Conservation (phyloP, 2,113 vertebrate species). For the Halcyon senegalensis region DNA sequence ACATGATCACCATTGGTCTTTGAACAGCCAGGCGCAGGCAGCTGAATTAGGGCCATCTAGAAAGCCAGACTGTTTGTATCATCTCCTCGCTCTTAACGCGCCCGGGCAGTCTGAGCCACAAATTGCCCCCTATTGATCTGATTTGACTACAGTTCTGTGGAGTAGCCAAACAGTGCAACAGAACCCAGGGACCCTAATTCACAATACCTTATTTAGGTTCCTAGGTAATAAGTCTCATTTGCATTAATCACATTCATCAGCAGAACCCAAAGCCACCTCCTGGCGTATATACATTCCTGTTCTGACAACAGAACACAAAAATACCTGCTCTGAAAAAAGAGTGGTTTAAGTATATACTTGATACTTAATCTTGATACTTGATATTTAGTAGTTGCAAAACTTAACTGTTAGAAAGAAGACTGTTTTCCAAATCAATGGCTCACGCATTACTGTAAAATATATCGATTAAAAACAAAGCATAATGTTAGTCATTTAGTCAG, state of each 20-base stretch:
- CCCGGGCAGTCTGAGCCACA: background rate
- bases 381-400: constrained; percentile 59
- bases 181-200: background rate
- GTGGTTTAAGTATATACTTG: constrained; percentile 39
- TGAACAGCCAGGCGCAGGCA: background rate
- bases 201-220: background rate
- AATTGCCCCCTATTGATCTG: constrained; percentile 30
- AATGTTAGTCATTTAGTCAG: constrained; percentile 91
- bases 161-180: background rate
- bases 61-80: background rate
- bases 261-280: fast-evolving
- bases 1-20: background rate
- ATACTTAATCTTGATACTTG: constrained; percentile 55
- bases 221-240: constrained; percentile 9
- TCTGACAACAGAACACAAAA: background rate
- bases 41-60: background rate
- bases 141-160: background rate
- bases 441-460: constrained; percentile 98
- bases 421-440: constrained; percentile 87
- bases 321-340: background rate
- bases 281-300: background rate
- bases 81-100: background rate
- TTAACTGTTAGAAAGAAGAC: constrained; percentile 51
- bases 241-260: constrained; percentile 5
- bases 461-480: constrained; percentile 93